Percentiles rank a stretch among this genome's conserved stretches.
Conservation (phyloP, 1,140 invertebrate species). For the Cryptotermes secundus region DNA sequence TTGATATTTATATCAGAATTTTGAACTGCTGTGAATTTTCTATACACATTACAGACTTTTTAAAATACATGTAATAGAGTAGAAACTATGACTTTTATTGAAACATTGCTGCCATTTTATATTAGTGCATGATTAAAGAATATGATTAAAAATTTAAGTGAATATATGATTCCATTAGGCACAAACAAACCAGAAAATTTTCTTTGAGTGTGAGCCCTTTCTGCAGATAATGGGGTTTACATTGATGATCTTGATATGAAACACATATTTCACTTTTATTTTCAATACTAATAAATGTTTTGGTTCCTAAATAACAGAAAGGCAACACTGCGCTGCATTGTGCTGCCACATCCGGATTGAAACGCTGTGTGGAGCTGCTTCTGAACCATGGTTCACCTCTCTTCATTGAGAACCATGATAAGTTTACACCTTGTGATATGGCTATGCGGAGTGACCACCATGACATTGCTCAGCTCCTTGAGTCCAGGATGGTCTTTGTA, state of each 20-base stretch:
- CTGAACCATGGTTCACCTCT: slow-evolving; percentile 61
- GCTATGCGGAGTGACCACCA: slow-evolving; percentile 60
- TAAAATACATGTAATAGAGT: no score
- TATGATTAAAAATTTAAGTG: no score
- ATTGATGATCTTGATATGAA: neutral
- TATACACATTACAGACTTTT: no score
- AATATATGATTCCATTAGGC: no score
- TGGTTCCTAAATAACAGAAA: slow-evolving; percentile 48
- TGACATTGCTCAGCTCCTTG: slow-evolving; percentile 63
- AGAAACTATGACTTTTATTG: no score
- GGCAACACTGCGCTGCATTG: slow-evolving; percentile 68
- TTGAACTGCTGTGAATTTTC: no score
- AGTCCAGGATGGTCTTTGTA: slow-evolving; percentile 72
- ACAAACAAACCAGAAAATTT: no score
- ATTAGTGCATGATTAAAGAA: no score
- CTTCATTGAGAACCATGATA: slow-evolving; percentile 63
- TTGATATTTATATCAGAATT: no score
- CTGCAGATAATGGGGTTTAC: no score
- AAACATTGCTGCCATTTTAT: no score
- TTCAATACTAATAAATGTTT: neutral
- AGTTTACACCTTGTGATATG: slow-evolving; percentile 64
- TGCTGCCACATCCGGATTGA: slow-evolving; percentile 64
- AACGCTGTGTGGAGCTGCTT: slow-evolving; percentile 63
- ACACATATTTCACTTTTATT: neutral
- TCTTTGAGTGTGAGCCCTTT: no score